A percentile compares a stretch with the other conserved stretches of the same genome.
Conservation (phyloP, 1,140 invertebrate species). For the Apis florea region DNA sequence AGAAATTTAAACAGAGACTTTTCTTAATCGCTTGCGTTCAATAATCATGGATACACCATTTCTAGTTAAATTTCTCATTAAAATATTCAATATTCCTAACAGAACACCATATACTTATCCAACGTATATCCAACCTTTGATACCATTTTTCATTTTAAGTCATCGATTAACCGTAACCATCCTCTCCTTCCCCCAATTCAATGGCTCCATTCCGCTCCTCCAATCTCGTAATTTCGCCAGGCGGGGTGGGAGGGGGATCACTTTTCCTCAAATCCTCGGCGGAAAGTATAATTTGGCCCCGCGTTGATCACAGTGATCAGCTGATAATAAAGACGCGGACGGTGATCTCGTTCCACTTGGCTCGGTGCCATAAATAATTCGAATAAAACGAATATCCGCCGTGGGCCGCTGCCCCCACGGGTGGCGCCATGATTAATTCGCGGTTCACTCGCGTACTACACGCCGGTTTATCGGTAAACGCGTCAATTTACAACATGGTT, state of each 20-base stretch:
- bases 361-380: slow-evolving; percentile 4
- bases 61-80: no score
- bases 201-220: background rate
- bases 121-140: no score
- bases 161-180: background rate
- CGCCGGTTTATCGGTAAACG: slow-evolving; percentile 45
- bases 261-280: slow-evolving; percentile 10
- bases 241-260: no score
- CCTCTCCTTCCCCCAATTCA: background rate
- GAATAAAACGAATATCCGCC: slow-evolving; percentile 32
- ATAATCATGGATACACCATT: no score
- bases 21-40: no score
- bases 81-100: no score
- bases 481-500: slow-evolving; percentile 47
- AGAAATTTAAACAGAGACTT: no score
- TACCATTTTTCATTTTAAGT: no score
- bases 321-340: slow-evolving; percentile 42
- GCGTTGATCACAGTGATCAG: slow-evolving; percentile 21
- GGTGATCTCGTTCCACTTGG: no score
- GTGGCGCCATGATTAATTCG: slow-evolving; percentile 35
- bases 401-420: slow-evolving; percentile 31
- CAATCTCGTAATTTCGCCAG: background rate
- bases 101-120: no score
- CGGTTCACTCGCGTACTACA: slow-evolving; percentile 28
- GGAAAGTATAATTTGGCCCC: slow-evolving; percentile 22